Conservation (phyloP, 2,888 invertebrate species). For the Apodemia mormo region DNA sequence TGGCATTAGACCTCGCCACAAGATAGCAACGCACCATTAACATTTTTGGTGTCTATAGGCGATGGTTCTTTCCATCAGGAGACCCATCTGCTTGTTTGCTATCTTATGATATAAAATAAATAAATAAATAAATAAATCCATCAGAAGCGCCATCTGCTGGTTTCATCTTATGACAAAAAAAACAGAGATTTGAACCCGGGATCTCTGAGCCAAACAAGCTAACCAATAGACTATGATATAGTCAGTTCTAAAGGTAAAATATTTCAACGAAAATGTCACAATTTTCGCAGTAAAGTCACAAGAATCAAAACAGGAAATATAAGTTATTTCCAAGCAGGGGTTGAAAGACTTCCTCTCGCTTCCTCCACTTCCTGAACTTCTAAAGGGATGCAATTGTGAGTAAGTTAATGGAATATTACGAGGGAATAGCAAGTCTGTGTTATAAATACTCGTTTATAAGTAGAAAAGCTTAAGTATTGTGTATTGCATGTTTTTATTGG, state of each 20-base stretch:
- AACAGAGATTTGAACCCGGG: too few species aligned
- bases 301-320: constrained; percentile 1
- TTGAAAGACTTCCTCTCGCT: constrained; percentile 14
- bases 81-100: too few species aligned
- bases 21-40: too few species aligned
- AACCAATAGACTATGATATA: too few species aligned
- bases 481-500: constrained; percentile 4
- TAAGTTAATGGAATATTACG: constrained; percentile 18
- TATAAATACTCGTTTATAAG: constrained; percentile 12
- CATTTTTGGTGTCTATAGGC: too few species aligned
- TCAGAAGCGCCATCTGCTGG: too few species aligned
- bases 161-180: too few species aligned
- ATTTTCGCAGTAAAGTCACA: background rate
- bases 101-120: too few species aligned
- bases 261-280: constrained; percentile 1
- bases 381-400: constrained; percentile 18
- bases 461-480: constrained; percentile 3
- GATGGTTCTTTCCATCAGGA: too few species aligned
- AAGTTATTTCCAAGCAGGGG: constrained; percentile 19
- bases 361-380: constrained; percentile 15
- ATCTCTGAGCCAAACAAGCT: too few species aligned
- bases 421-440: background rate
- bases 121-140: too few species aligned
- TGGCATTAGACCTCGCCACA: too few species aligned
- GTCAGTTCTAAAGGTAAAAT: background rate